Base-by-base conservation (phyloP, 1,140 invertebrate genomes). In the Nephila pilipes region DNA sequence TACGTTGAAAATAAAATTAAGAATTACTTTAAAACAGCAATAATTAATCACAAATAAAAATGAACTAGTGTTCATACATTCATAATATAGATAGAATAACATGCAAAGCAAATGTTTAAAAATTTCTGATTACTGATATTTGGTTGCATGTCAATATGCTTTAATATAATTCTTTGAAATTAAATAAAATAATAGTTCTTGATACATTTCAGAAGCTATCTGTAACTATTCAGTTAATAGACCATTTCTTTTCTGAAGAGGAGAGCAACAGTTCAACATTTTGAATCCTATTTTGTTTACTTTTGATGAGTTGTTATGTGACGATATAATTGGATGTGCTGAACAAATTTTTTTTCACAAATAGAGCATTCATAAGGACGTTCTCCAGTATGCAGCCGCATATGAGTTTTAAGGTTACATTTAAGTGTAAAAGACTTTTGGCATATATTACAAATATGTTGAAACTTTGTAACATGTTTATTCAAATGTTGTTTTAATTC, bases 391-490 rank as follows among this genome's bases (percentile, higher is more conserved):
- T 94, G 89, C n/a, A 60, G 38, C 38, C 54, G 94, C 32, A 97
- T 96, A 69, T 94, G 89, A 57, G 58, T 90, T 65, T 92, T 81
- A 22, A 93, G 58, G 54, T 92, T 81, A 36, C 60, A 69, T 92
- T 92, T 91, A 29, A 46, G 46, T 65, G 55, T 85, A 83, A 93
- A 93, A 80, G 79, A 38, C 20, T 81, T 81, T 32, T 58, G 58
- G 95, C 98, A 99, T n/a, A 98, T 96, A 75, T 98, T 97, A 95
- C 98, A 99, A 16, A 97, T 97, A 95, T 99, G 99, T 0, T 99
- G 98, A 32, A 98, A 97, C 95, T 99, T 98, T 0, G 98, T 98
- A 0, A 98, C 99, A 95, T 99, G 98, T 0, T 99, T 98, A 29
- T 98, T 96, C 46, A 99, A 96, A 94, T 99, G 99, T 2, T 98